Evolutionary conservation across 1,140 invertebrate genomes (phyloP).

Genomic region (Campoletis sonorensis): DNA sequence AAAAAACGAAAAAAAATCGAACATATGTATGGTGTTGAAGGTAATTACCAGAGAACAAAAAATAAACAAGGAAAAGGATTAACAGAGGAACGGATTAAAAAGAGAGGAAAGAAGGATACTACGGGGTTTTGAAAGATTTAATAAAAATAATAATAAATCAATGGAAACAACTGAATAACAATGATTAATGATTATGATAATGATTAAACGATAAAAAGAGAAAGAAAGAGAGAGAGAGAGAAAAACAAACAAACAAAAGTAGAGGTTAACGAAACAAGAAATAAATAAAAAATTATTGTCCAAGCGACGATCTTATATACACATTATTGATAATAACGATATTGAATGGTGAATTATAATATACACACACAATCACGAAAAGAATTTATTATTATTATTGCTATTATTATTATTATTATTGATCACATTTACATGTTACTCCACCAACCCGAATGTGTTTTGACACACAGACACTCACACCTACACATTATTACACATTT

Average conservation of each 20-base stretch:
- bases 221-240: constrained; percentile 55
- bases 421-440: constrained; percentile 61
- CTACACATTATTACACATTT: neutral
- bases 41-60: constrained; percentile 14
- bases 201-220: constrained; percentile 57
- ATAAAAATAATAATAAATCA: constrained; percentile 26
- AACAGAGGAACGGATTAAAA: constrained; percentile 52
- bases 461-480: neutral
- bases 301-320: constrained; percentile 55
- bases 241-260: constrained; percentile 54
- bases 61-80: constrained; percentile 42
- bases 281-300: constrained; percentile 54
- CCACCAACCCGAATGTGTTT: constrained; percentile 49
- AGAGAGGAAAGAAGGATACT: constrained; percentile 55
- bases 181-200: constrained; percentile 59
- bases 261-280: constrained; percentile 48
- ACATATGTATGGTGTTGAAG: constrained; percentile 42
- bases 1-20: constrained; percentile 48
- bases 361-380: constrained; percentile 61
- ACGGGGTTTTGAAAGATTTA: constrained; percentile 36
- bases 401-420: neutral
- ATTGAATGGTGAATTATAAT: constrained; percentile 59
- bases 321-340: constrained; percentile 53
- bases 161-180: constrained; percentile 43
- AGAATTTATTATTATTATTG: constrained; percentile 2